Base-by-base conservation (phyloP, 2,888 invertebrate species). In the Calameuta idolon region DNA sequence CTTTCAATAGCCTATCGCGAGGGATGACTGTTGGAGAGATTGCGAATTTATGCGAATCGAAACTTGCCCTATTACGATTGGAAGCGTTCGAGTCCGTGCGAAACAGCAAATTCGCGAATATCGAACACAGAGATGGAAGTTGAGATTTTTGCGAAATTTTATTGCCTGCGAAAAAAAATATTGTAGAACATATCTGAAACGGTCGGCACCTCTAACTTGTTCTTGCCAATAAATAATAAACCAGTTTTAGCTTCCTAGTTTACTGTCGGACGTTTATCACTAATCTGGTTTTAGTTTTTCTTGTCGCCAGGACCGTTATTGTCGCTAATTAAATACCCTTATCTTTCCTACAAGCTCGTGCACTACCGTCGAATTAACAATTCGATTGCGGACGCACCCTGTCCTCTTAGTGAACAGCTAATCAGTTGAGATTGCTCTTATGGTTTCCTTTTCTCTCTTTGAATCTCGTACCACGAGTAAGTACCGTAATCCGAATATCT, bases 11-110 rank as follows among this genome's bases (percentile, higher is more conserved):
- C 55, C 75, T 40, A 69, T 69, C 34, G 15, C 74, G 74, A 34
- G 9, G 31, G 73, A 75, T 76, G 76, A 77, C 76, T 80, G 23
- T 55, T 75, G 75, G 82, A 83, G 83, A 84, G 85, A 85, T 84
- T 82, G 82, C 79, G 80, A 84, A 86, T 85, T 87, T 87, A 85
- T 87, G 83, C 81, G 82, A 79, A 85, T 80, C 82, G 80, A 79
- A 80, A 82, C 81, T 80, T 79, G 79, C 80, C 80, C 82, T 76
- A 79, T 81, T 80, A 76, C 79, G 78, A 79, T 79, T 55, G 40
- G 9, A 73, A 55, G 34, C 34, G 75, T 68, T 74, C 15, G 35
- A 71, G 23, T 35, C 12, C 34, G 15, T 75, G 37, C 15, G 40
- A 55, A 37, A 33, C 69, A 23, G 35, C 34, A n/a, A 79, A 55